These are phyloP conservation scores for Macrotrachela quadricornifera DNA, from an alignment of 1,140 invertebrate species.

Conservation along the genomic window DNA sequence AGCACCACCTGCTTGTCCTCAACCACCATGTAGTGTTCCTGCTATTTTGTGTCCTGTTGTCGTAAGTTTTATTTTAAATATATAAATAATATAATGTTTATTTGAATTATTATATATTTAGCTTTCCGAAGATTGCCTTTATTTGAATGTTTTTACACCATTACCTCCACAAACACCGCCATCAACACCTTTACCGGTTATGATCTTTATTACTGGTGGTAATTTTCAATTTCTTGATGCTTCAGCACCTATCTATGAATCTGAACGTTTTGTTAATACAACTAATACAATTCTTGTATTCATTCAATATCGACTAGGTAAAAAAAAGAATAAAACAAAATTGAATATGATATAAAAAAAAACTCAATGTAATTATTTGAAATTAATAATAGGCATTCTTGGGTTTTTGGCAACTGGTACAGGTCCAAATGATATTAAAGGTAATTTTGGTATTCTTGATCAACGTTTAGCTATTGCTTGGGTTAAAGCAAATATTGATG, in stretches of 20 bases:
- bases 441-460: constrained; percentile 18
- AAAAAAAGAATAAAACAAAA: too few species aligned
- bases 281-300: constrained; percentile 60
- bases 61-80: too few species aligned
- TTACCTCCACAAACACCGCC: constrained; percentile 10
- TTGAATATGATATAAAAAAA: too few species aligned
- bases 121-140: constrained; percentile 68
- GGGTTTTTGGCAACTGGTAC: constrained; percentile 7
- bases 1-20: constrained; percentile 55
- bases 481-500: constrained; percentile 17
- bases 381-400: background rate
- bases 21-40: background rate
- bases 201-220: constrained; percentile 70
- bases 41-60: too few species aligned
- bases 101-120: background rate
- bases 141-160: constrained; percentile 65
- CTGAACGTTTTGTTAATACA: constrained; percentile 48
- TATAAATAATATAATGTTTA: too few species aligned
- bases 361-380: background rate
- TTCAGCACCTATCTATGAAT: constrained; percentile 88
- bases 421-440: constrained; percentile 7
- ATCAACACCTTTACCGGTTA: constrained; percentile 48
- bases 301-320: constrained; percentile 72
- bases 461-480: constrained; percentile 15
- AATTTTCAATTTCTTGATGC: constrained; percentile 61